Evolutionary conservation across 2,113 vertebrate species (phyloP).

Genomic region (Equus quagga): DNA sequence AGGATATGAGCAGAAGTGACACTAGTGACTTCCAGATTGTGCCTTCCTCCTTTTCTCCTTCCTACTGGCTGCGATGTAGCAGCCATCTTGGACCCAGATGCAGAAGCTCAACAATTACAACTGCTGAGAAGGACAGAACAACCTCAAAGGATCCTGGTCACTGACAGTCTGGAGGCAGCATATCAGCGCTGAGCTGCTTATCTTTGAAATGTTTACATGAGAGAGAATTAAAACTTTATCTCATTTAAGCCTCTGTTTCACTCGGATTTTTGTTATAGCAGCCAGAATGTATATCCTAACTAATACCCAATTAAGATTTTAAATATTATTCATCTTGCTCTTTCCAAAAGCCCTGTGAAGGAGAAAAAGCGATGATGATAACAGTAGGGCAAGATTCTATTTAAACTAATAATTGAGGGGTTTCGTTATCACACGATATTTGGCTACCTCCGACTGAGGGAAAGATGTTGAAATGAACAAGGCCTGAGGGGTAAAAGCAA

Average conservation of each 20-base stretch:
- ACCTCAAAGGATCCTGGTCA: background rate
- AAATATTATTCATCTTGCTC: background rate
- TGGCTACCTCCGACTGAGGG: background rate
- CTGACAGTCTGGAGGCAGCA: accelerated
- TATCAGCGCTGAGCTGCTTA: background rate
- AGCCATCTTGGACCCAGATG: background rate
- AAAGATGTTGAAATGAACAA: background rate
- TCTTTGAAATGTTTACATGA: background rate
- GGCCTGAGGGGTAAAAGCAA: background rate
- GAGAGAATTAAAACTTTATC: background rate
- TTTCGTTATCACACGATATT: background rate
- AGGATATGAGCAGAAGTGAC: background rate
- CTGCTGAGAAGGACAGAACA: background rate
- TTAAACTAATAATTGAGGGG: background rate
- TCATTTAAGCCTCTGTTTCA: background rate
- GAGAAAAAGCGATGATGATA: background rate
- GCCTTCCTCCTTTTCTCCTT: background rate
- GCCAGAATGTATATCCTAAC: background rate
- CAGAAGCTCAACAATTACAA: background rate
- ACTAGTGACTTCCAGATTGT: background rate
- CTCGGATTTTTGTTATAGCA: background rate
- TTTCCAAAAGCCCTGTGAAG: background rate
- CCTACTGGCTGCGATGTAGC: background rate
- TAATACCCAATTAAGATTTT: background rate
- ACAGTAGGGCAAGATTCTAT: background rate